These are phyloP conservation scores for Pollimyrus isidori DNA, from an alignment of 2,113 vertebrate genomes.

Conservation along the genomic window DNA sequence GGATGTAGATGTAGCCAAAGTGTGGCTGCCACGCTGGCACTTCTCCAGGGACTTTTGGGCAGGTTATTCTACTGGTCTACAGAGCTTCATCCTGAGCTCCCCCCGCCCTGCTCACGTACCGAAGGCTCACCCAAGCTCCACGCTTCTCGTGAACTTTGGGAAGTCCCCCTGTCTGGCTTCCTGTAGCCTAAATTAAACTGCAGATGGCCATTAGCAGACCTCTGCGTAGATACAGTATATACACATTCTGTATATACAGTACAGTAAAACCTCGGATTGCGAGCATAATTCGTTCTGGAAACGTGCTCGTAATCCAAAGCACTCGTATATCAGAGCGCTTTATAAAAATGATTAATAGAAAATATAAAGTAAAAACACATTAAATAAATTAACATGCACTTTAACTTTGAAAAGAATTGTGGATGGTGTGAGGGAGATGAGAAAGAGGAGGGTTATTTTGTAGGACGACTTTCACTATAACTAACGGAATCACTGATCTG, in stretches of 20 bases:
- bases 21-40: slow-evolving; percentile 26
- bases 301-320: too few species aligned
- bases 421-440: too few species aligned
- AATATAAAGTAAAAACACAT: too few species aligned
- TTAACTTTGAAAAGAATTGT: too few species aligned
- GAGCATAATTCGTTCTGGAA: too few species aligned
- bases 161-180: slow-evolving; percentile 48
- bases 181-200: slow-evolving; percentile 23
- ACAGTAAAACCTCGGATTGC: too few species aligned
- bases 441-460: too few species aligned
- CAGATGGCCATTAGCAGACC: background rate
- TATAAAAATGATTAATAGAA: too few species aligned
- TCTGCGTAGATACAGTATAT: background rate
- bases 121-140: slow-evolving; percentile 25
- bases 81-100: slow-evolving; percentile 10
- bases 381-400: too few species aligned
- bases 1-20: slow-evolving; percentile 10
- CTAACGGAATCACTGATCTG: too few species aligned
- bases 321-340: too few species aligned
- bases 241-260: background rate
- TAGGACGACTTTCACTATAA: too few species aligned
- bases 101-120: background rate
- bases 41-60: slow-evolving; percentile 52
- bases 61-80: slow-evolving; percentile 40
- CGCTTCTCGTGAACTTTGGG: slow-evolving; percentile 54